These are phyloP conservation scores for Rhopalosiphum padi DNA, from an alignment of 1,140 invertebrate species.

Conservation along the genomic window DNA sequence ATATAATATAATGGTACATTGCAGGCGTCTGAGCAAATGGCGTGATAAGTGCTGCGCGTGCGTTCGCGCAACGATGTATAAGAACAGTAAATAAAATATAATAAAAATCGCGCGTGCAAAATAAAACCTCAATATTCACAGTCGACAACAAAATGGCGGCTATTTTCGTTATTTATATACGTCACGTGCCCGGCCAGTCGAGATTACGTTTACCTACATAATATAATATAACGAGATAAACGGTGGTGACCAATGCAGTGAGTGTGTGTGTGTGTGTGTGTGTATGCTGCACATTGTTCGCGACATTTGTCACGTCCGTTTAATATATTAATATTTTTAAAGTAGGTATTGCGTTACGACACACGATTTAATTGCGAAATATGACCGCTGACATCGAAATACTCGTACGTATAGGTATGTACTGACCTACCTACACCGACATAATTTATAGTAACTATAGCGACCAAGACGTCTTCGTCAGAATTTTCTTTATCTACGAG, in stretches of 20 bases:
- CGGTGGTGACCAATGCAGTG: background rate
- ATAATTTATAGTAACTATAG: background rate
- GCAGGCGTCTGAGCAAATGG: background rate
- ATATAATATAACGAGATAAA: slow-evolving; percentile 13
- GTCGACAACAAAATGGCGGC: slow-evolving; percentile 30
- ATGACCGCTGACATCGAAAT: background rate
- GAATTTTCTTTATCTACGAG: background rate
- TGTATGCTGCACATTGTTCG: slow-evolving; percentile 19
- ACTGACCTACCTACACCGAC: background rate
- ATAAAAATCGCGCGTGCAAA: background rate
- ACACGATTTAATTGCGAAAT: background rate
- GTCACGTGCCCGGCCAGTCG: background rate
- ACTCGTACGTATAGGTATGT: background rate
- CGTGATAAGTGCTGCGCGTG: background rate
- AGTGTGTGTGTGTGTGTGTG: background rate
- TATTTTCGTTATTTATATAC: background rate
- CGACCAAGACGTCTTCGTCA: background rate
- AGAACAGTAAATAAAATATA: background rate
- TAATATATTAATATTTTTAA: slow-evolving; percentile 15
- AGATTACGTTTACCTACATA: background rate
- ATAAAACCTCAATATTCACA: background rate
- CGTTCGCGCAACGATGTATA: background rate
- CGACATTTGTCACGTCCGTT: slow-evolving; percentile 22
- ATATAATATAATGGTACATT: background rate
- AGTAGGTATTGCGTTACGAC: background rate